phyloP scores from a whole-genome alignment of 1,140 invertebrate genomes.

The Zophobas morio region DNA sequence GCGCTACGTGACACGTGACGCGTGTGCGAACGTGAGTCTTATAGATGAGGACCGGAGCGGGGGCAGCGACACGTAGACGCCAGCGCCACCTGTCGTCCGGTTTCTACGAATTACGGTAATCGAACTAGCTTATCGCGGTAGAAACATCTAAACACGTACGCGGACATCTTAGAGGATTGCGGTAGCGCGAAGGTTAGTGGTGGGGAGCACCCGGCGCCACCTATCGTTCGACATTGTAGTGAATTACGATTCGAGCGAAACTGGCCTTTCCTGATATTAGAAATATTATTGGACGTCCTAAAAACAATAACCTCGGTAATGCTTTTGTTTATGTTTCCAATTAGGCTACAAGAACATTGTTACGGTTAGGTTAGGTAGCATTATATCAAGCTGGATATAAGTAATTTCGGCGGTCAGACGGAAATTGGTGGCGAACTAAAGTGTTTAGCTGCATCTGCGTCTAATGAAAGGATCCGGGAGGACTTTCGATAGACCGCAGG shows the following conservation, averaged over 20 bases:
- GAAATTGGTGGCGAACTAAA: slow-evolving; percentile 50
- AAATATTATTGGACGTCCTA: slow-evolving; percentile 36
- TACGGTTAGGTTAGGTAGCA: slow-evolving; percentile 47
- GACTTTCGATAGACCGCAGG: slow-evolving; percentile 48
- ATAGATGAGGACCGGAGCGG: too few species aligned
- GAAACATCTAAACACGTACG: too few species aligned
- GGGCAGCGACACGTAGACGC: too few species aligned
- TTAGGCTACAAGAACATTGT: slow-evolving; percentile 24
- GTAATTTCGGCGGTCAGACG: slow-evolving; percentile 47
- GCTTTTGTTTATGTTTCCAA: slow-evolving; percentile 47
- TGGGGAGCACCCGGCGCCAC: background rate
- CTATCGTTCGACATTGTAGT: background rate
- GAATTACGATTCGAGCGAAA: background rate
- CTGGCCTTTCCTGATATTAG: background rate
- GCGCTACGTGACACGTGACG: too few species aligned
- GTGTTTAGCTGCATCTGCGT: slow-evolving; percentile 50
- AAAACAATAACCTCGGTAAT: slow-evolving; percentile 35
- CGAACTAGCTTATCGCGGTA: too few species aligned
- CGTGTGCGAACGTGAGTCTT: too few species aligned
- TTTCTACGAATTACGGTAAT: too few species aligned
- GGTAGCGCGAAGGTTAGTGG: too few species aligned
- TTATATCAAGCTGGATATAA: slow-evolving; percentile 45
- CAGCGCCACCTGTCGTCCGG: too few species aligned
- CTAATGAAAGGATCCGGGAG: slow-evolving; percentile 48
- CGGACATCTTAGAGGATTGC: too few species aligned